Evolutionary conservation across 2,888 invertebrate species (phyloP), one percentile per base, ranked within the genome.

Genomic region (Yponomeuta cagnagella): DNA sequence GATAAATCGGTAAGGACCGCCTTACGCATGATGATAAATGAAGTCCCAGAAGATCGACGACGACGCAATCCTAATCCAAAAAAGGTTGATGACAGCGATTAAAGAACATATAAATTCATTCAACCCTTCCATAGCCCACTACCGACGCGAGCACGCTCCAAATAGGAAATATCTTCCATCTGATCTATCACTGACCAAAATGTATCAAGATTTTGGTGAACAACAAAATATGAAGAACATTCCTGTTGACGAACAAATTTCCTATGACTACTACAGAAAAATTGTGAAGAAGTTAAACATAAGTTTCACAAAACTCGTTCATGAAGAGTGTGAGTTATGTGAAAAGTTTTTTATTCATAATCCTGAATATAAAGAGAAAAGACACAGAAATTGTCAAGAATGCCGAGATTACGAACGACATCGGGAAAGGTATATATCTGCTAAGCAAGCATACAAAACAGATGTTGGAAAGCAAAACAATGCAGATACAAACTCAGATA

Each of bases 141-240:
- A 76, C 68, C 74, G 76, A 70, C 71, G 75, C n/a, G 73, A 74
- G 71, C 76, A 77, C 63, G 77, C 75, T 33, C 75, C 77, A 33
- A 74, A 74, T 65, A 67, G 70, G 63, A 69, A 70, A 65, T 77
- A 77, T 69, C 70, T 76, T 68, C 74, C 74, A 12, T 72, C 72
- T 48, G 75, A 76, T 10, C 43, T 76, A n/a, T 73, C 70, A 48
- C 72, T 75, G 8, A 71, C 63, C 10, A 66, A 63, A 12, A 70
- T 70, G 70, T 70, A 43, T 43, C 43, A 43, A 43, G 43, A 43
- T 43, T 43, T 43, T 43, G 2, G 43, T 43, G 43, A 43, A 43
- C 43, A 43, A 43, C n/a, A 33, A 5, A 31, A 70, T 64, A 64
- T 70, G 31, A 30, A 66, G 31, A 31, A 23, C 8, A 31, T 33